phyloP scores from a whole-genome alignment of 2,888 invertebrate species.

The Spicauda simplicius region DNA sequence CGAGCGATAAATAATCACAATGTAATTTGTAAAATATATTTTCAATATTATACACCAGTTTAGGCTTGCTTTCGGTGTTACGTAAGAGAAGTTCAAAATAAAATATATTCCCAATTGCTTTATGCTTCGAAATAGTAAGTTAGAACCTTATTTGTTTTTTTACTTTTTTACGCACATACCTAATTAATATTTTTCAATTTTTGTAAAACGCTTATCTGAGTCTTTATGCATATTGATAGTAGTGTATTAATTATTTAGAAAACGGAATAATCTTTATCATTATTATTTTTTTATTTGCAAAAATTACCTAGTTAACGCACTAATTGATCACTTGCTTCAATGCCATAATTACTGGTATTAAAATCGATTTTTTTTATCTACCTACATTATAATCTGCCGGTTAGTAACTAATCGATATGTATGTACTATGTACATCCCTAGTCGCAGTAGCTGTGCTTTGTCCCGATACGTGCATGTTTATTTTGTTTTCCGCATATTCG shows the following conservation, averaged over 20 bases:
- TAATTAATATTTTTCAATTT: neutral
- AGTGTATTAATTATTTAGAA: neutral
- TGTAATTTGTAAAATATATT: slow-evolving; percentile 75
- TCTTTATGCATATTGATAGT: too few relatives aligned
- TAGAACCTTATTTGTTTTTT: slow-evolving; percentile 20
- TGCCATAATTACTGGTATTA: neutral
- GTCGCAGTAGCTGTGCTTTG: slow-evolving; percentile 33
- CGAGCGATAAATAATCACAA: slow-evolving; percentile 76
- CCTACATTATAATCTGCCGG: neutral
- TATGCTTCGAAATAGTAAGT: slow-evolving; percentile 72
- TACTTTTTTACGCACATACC: neutral
- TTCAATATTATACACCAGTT: slow-evolving; percentile 59
- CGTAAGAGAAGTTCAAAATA: slow-evolving; percentile 40
- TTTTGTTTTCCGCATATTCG: slow-evolving; percentile 29
- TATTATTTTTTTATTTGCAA: neutral
- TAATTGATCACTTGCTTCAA: neutral
- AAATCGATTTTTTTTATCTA: neutral
- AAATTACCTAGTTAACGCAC: too few relatives aligned
- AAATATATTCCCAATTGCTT: slow-evolving; percentile 59
- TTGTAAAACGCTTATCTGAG: neutral
- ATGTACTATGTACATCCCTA: slow-evolving; percentile 22
- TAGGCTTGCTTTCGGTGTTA: slow-evolving; percentile 73
- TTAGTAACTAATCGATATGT: slow-evolving; percentile 27
- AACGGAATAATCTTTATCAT: neutral
- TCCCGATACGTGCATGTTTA: slow-evolving; percentile 35